These are phyloP conservation scores for Clarias gariepinus DNA, from an alignment of 2,113 vertebrate genomes.

Conservation along the genomic window DNA sequence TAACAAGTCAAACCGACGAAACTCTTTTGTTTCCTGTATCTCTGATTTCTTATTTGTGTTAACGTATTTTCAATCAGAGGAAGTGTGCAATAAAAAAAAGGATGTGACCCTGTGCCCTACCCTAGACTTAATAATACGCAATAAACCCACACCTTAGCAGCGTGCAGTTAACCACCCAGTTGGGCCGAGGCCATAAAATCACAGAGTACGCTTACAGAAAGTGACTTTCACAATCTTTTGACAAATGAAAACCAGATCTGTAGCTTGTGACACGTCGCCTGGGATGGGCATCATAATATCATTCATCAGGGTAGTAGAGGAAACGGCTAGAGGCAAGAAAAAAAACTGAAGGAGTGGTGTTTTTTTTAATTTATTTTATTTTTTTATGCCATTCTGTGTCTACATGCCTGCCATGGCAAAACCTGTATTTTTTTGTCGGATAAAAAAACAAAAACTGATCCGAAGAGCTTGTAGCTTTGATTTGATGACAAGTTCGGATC, in stretches of 20 bases:
- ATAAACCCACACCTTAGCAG: constrained; percentile 49
- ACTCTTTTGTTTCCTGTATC: not conserved
- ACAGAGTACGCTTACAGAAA: constrained; percentile 59
- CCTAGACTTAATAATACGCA: constrained; percentile 28
- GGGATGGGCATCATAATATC: constrained; percentile 44
- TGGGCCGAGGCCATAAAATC: constrained; percentile 49
- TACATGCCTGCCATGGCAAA: constrained; percentile 21
- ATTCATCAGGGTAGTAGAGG: constrained; percentile 35
- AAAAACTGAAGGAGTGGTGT: constrained; percentile 13
- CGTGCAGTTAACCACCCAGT: constrained; percentile 32
- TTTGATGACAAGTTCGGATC: not conserved
- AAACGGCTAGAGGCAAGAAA: constrained; percentile 20
- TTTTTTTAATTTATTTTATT: not conserved
- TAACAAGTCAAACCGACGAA: not conserved
- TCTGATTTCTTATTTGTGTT: not conserved
- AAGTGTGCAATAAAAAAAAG: constrained; percentile 38
- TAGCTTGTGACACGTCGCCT: constrained; percentile 43
- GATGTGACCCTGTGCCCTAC: constrained; percentile 34
- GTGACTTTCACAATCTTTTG: constrained; percentile 47
- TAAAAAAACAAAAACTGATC: not conserved
- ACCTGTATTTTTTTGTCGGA: constrained; percentile 48
- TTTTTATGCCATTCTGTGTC: not conserved
- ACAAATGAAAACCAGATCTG: constrained; percentile 59
- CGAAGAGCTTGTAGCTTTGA: not conserved
- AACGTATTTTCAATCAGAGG: constrained; percentile 39